A percentile compares a stretch with the other conserved stretches of the same genome.
Conservation (phyloP, 1,140 invertebrate species). For the Anthonomus grandis region DNA sequence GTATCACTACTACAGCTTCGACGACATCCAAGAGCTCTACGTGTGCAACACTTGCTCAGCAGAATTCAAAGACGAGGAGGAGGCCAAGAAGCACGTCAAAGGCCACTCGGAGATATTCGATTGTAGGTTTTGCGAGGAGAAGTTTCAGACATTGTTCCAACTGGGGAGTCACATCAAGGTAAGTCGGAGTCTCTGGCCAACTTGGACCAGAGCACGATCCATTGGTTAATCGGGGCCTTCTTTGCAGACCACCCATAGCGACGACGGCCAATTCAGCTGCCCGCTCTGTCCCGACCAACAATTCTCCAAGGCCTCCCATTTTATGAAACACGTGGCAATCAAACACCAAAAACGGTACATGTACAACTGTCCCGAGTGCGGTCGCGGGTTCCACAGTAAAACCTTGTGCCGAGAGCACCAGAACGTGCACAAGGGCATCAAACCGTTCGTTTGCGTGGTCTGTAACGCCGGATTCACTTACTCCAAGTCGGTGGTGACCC, state of each 20-base stretch:
- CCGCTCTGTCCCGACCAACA: slow-evolving; percentile 33
- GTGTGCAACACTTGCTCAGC: slow-evolving; percentile 38
- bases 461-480: slow-evolving; percentile 37
- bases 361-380: slow-evolving; percentile 52
- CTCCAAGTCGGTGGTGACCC: slow-evolving; percentile 35
- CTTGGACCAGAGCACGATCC: too few relatives aligned
- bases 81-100: slow-evolving; percentile 34
- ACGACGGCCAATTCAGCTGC: slow-evolving; percentile 29
- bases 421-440: slow-evolving; percentile 66
- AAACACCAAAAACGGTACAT: slow-evolving; percentile 44
- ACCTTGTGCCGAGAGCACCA: slow-evolving; percentile 52
- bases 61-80: slow-evolving; percentile 31
- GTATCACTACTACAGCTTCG: slow-evolving; percentile 35
- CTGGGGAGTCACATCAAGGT: slow-evolving; percentile 33
- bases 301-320: slow-evolving; percentile 28
- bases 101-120: slow-evolving; percentile 32
- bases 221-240: neutral
- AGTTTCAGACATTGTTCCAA: slow-evolving; percentile 35
- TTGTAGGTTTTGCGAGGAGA: slow-evolving; percentile 32
- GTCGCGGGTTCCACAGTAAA: slow-evolving; percentile 50
- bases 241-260: slow-evolving; percentile 24
- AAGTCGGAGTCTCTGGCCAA: too few relatives aligned
- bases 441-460: slow-evolving; percentile 53
- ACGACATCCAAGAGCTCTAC: slow-evolving; percentile 33
- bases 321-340: slow-evolving; percentile 36